Conservation (phyloP, 2,113 vertebrate genomes). For the Anser brachyrhynchus region DNA sequence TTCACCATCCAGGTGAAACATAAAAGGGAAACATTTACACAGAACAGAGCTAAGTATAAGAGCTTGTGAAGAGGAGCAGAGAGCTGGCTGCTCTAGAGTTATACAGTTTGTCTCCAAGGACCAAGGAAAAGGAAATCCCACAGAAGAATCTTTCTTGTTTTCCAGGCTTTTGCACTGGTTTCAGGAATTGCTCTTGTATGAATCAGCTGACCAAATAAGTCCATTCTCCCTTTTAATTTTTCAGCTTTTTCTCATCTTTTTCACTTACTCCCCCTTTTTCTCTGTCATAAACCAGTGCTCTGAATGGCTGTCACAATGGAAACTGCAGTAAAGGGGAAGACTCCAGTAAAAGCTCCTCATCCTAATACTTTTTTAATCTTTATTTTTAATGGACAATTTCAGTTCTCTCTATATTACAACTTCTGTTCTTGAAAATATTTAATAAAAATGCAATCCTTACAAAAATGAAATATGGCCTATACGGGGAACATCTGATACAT, state of each 20-base stretch:
- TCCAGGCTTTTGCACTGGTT: background rate
- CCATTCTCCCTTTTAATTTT: background rate
- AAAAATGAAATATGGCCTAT: background rate
- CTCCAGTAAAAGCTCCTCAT: background rate
- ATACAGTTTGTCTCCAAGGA: background rate
- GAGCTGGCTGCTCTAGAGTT: background rate
- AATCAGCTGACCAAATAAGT: conserved; percentile 26
- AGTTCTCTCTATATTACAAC: background rate
- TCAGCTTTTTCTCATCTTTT: conserved; percentile 12
- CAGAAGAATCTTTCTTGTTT: conserved; percentile 41
- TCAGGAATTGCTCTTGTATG: background rate
- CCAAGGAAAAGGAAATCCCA: conserved; percentile 30
- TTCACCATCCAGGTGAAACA: background rate
- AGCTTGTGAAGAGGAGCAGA: background rate
- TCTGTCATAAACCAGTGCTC: background rate
- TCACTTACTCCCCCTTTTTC: background rate
- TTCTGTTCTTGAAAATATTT: background rate
- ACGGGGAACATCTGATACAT: background rate
- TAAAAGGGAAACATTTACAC: background rate
- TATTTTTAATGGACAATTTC: background rate
- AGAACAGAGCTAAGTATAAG: background rate
- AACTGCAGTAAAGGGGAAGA: background rate
- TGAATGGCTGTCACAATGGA: background rate
- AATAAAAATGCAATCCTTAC: background rate
- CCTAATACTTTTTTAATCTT: background rate